phyloP scores from a whole-genome alignment of 2,113 vertebrate species.

The Tetrax tetrax region DNA sequence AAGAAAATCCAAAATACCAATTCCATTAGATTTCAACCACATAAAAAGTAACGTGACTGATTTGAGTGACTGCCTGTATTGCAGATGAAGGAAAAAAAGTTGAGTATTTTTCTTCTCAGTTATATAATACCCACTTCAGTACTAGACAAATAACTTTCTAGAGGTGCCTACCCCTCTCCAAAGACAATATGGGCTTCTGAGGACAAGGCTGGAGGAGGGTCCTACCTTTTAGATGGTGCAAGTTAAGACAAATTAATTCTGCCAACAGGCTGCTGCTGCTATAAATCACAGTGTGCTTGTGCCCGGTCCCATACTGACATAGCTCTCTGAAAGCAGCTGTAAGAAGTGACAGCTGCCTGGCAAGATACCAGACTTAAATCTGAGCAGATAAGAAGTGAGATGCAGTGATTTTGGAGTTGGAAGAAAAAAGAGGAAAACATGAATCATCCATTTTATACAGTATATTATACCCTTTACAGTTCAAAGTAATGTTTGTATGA shows the following conservation, averaged over 20 bases:
- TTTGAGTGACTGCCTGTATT: neutral
- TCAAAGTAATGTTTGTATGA: neutral
- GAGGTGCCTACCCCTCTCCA: neutral
- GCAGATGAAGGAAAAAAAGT: neutral
- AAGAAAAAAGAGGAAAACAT: neutral
- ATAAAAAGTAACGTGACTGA: accelerated
- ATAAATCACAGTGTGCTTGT: neutral
- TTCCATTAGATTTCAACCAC: neutral
- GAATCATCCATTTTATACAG: neutral
- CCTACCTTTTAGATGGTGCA: neutral
- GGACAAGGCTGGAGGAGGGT: neutral
- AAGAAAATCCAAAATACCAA: neutral
- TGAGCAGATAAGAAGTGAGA: slow-evolving; percentile 31
- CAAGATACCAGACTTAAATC: slow-evolving; percentile 10
- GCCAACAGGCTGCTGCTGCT: neutral
- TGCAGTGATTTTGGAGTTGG: neutral
- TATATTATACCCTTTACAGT: neutral
- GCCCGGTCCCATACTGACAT: neutral
- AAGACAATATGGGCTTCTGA: neutral
- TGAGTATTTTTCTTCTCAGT: neutral
- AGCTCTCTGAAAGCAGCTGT: slow-evolving; percentile 1
- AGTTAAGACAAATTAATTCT: neutral
- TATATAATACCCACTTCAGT: neutral
- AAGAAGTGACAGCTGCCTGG: slow-evolving; percentile 50
- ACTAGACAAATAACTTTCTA: neutral